Percentiles rank a stretch among this genome's conserved stretches.
These are phyloP conservation scores for Schizotus pectinicornis DNA, from an alignment of 2,888 invertebrate species.

Conservation along the genomic window DNA sequence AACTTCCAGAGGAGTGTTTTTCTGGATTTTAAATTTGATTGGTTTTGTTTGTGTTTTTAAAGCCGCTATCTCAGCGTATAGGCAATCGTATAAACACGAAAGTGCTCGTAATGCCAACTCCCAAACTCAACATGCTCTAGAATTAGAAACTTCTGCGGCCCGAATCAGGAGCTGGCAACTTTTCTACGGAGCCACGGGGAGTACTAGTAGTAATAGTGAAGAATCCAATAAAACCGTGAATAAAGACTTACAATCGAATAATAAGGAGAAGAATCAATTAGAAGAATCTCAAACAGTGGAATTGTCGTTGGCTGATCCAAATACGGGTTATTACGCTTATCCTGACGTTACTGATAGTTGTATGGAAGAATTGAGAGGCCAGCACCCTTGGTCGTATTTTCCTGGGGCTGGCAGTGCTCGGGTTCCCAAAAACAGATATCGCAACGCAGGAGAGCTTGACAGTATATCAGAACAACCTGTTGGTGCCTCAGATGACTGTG, in stretches of 20 bases:
- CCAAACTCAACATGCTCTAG: not conserved
- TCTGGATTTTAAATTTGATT: slow-evolving; percentile 45
- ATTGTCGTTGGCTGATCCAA: not conserved
- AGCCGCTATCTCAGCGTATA: slow-evolving; percentile 31
- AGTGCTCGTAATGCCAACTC: not conserved
- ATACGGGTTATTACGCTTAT: slow-evolving; percentile 24
- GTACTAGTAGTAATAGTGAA: not conserved
- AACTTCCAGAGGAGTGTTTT: slow-evolving; percentile 38
- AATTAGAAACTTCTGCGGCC: slow-evolving; percentile 32
- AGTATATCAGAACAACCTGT: too few species aligned
- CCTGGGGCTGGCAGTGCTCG: too few species aligned
- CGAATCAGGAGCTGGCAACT: slow-evolving; percentile 47
- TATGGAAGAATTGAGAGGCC: slow-evolving; percentile 27
- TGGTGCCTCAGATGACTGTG: too few species aligned
- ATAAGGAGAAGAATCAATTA: not conserved
- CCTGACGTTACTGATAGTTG: slow-evolving; percentile 34
- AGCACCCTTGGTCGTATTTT: slow-evolving; percentile 41
- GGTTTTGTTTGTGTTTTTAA: slow-evolving; percentile 40
- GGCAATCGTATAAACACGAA: slow-evolving; percentile 20
- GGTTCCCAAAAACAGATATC: too few species aligned
- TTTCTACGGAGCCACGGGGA: slow-evolving; percentile 42
- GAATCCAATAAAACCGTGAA: not conserved
- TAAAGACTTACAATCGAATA: slow-evolving; percentile 15
- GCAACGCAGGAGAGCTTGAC: too few species aligned
- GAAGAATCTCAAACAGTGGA: not conserved